Base-by-base conservation (phyloP, 2,113 vertebrate genomes). In the Chlorodrepanis virens region DNA sequence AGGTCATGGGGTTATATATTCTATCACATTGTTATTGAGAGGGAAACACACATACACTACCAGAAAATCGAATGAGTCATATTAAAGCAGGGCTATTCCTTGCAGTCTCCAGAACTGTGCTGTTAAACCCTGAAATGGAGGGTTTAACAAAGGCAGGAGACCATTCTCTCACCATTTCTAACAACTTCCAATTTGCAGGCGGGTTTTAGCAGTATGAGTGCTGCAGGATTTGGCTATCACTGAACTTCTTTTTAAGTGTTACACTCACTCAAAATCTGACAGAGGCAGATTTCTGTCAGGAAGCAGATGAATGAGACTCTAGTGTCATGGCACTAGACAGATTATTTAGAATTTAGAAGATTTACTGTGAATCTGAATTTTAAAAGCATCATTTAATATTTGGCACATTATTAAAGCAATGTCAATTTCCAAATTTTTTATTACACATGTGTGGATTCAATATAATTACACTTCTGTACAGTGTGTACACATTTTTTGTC, bases 91-190 rank as follows among this genome's bases (percentile, higher is more conserved):
- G 54, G 25, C 45, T 83, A 10, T 33, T 80, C 71, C 92, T 84
- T 71, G 20, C 75, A 91, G 74, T 59, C 50, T 79, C 53, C 71
- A 74, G 59, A 85, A 28, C 10, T 70, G 71, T 60, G 47, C 59
- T 70, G 82, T 72, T 85, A 94, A 94, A 69, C 45, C 56, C 75
- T 3, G 59, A 76, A 89, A 93, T 25, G 40, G 63, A 90, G 42
- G 23, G 42, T 89, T 89, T 91, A 83, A 94, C 82, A 88, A 95
- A 93, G 50, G 59, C 79, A 54, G 42, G 70, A 87, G 59, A 76
- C 67, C 75, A 70, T 94, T 90, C 80, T 77, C 79, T 80, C 2
- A 0, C 49, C 16, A 33, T 33, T 33, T 69, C 35, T 77, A 91
- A 74, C 54, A 0, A 0, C 75, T 67, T 35, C 47, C 56, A 86